Conservation (phyloP, 2,888 invertebrate genomes). For the Aspidiotus rigidus region DNA sequence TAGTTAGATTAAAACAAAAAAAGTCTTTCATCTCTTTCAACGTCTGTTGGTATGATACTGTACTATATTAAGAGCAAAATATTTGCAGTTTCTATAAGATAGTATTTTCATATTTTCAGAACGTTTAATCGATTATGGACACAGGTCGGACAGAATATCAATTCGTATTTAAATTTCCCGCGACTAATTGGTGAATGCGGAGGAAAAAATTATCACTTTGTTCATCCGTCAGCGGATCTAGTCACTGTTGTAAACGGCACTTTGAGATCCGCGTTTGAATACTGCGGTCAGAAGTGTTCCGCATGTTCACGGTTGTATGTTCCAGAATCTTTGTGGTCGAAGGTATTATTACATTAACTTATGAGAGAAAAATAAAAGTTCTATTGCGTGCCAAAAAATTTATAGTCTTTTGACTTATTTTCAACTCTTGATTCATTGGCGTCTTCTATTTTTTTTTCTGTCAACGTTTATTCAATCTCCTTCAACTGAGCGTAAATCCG, state of each 20-base stretch:
- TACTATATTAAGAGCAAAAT: too few relatives aligned
- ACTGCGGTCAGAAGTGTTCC: slow-evolving; percentile 95
- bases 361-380: too few relatives aligned
- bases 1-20: too few relatives aligned
- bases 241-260: slow-evolving; percentile 72
- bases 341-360: slow-evolving; percentile 45
- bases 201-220: slow-evolving; percentile 97
- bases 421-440: too few relatives aligned
- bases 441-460: too few relatives aligned
- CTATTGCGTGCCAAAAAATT: too few relatives aligned
- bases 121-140: slow-evolving; percentile 90
- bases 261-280: slow-evolving; percentile 89
- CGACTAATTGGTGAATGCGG: slow-evolving; percentile 93
- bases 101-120: slow-evolving; percentile 43
- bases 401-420: too few relatives aligned
- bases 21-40: too few relatives aligned
- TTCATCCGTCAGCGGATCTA: slow-evolving; percentile 83
- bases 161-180: slow-evolving; percentile 79
- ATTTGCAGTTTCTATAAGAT: too few relatives aligned
- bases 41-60: too few relatives aligned
- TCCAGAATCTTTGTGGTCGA: slow-evolving; percentile 76
- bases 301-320: slow-evolving; percentile 96
- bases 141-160: slow-evolving; percentile 80
- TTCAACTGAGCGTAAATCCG: too few relatives aligned
- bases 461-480: too few relatives aligned